These are phyloP conservation scores for Anolis apletophallus DNA, from an alignment of 2,797 vertebrate genomes.

Conservation along the genomic window DNA sequence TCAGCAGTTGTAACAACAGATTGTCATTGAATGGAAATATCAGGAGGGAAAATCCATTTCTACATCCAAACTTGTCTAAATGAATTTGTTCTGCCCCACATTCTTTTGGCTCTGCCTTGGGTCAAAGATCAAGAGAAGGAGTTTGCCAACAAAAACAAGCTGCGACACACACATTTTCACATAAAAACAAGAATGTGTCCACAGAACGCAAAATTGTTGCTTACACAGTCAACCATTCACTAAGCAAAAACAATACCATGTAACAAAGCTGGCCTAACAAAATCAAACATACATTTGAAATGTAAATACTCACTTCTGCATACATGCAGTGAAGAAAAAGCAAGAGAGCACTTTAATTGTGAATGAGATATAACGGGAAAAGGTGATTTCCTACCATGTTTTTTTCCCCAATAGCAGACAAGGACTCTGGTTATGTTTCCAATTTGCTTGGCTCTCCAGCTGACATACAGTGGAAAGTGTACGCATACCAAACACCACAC, in stretches of 20 bases:
- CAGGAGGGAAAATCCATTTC: slow-evolving; percentile 59
- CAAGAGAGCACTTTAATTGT: slow-evolving; percentile 17
- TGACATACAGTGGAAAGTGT: slow-evolving; percentile 11
- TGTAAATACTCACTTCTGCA: slow-evolving; percentile 40
- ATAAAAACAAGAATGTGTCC: slow-evolving; percentile 61
- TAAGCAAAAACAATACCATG: slow-evolving; percentile 37
- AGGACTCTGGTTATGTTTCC: slow-evolving; percentile 42
- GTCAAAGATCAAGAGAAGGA: slow-evolving; percentile 65
- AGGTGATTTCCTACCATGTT: slow-evolving; percentile 56
- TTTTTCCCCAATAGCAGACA: slow-evolving; percentile 54
- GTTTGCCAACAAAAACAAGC: slow-evolving; percentile 65
- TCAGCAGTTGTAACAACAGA: slow-evolving; percentile 70
- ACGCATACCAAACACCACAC: slow-evolving; percentile 46
- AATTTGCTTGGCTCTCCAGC: slow-evolving; percentile 29
- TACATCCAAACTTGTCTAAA: slow-evolving; percentile 63
- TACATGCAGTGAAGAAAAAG: slow-evolving; percentile 47
- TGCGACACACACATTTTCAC: slow-evolving; percentile 63
- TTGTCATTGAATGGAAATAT: slow-evolving; percentile 72
- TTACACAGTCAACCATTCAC: slow-evolving; percentile 62
- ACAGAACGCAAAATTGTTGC: slow-evolving; percentile 59
- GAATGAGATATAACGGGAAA: slow-evolving; percentile 24
- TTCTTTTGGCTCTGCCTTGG: slow-evolving; percentile 37
- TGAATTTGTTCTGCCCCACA: slow-evolving; percentile 35
- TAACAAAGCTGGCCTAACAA: slow-evolving; percentile 50
- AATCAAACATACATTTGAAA: slow-evolving; percentile 51